These are phyloP conservation scores for Tenthredo mesomela DNA, from an alignment of 2,888 invertebrate species.

Conservation along the genomic window DNA sequence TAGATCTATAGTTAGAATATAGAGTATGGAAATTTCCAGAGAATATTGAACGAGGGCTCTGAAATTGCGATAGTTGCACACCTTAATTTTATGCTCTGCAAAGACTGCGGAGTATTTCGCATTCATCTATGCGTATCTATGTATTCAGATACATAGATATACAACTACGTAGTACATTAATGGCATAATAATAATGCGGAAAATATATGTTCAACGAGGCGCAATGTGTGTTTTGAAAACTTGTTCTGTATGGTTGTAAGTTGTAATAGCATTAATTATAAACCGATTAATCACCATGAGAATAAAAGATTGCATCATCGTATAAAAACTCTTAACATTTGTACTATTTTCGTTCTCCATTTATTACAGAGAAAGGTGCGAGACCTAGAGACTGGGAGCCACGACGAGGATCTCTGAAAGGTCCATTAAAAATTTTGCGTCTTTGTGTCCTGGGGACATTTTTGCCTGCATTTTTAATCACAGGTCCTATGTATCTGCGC, in stretches of 20 bases:
- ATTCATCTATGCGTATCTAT: not conserved
- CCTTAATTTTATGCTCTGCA: not conserved
- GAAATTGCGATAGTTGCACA: not conserved
- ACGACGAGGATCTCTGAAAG: conserved; percentile 70
- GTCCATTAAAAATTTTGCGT: conserved; percentile 82
- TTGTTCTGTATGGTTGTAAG: not conserved
- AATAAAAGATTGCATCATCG: not conserved
- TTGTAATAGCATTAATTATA: conserved; percentile 2
- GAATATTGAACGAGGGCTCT: not conserved
- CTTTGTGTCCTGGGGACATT: conserved; percentile 83
- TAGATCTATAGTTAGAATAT: not conserved
- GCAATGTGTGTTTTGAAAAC: not conserved
- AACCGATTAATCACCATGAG: not conserved
- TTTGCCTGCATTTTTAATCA: conserved; percentile 84
- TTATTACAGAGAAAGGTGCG: conserved; percentile 61
- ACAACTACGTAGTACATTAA: not conserved
- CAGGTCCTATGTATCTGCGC: conserved; percentile 85
- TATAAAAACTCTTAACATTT: not conserved
- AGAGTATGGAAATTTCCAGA: not conserved
- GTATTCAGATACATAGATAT: not conserved
- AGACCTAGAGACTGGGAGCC: conserved; percentile 70
- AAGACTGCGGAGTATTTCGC: not conserved
- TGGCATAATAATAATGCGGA: not conserved
- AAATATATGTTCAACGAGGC: not conserved
- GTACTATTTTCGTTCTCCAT: not conserved